Percentiles rank a stretch among this genome's conserved stretches.
Evolutionary conservation across 2,113 vertebrate species (phyloP).

Genomic region (Phylloscopus whistleri): DNA sequence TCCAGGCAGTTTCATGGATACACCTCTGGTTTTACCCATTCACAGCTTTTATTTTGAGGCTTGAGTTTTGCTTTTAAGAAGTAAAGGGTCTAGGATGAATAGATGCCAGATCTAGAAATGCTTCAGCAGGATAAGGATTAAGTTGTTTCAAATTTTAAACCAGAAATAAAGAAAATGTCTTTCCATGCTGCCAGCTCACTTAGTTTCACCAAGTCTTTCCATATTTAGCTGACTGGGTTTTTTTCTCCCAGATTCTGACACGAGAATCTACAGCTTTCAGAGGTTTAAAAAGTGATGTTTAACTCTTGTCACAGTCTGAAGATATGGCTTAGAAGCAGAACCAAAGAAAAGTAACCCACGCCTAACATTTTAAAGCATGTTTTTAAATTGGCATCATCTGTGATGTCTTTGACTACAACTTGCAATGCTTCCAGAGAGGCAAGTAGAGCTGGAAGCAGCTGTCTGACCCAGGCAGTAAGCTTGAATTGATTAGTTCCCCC

Average conservation of each 20-base stretch:
- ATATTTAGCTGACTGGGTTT: neutral
- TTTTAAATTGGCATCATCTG: neutral
- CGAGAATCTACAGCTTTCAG: neutral
- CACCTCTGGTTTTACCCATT: neutral
- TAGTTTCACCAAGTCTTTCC: neutral
- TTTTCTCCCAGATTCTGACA: neutral
- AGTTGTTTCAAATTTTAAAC: neutral
- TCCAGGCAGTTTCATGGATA: neutral
- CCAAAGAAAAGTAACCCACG: neutral
- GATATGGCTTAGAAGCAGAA: neutral
- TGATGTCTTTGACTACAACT: neutral
- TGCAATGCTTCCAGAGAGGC: neutral
- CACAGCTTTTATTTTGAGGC: neutral
- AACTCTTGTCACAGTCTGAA: neutral
- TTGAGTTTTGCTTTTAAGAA: neutral
- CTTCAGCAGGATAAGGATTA: neutral
- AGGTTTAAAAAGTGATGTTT: neutral
- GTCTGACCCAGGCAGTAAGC: neutral
- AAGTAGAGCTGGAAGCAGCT: neutral
- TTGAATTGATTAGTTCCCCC: neutral
- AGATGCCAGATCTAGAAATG: neutral
- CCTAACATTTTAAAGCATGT: neutral
- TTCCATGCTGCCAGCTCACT: neutral
- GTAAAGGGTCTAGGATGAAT: neutral
- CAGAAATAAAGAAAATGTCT: neutral